phyloP scores from a whole-genome alignment of 2,113 vertebrate genomes.

The Indicator maculatus region DNA sequence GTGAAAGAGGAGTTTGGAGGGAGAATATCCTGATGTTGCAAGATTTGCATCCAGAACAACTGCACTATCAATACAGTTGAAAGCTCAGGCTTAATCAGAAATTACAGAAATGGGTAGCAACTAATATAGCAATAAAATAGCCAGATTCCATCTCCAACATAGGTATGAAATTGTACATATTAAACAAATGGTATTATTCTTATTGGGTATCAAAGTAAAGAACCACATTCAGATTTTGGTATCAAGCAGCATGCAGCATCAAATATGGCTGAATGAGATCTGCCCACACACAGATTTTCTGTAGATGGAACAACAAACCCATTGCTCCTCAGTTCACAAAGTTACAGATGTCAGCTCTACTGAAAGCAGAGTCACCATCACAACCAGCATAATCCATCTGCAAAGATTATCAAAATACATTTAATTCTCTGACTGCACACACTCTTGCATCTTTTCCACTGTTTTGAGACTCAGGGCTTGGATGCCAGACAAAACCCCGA shows the following conservation, averaged over 20 bases:
- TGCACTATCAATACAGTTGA: neutral
- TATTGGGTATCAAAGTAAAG: neutral
- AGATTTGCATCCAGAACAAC: neutral
- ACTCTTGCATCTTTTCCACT: neutral
- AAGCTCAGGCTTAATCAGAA: neutral
- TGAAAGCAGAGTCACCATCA: neutral
- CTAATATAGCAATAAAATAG: neutral
- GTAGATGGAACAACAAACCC: neutral
- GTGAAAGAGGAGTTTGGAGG: neutral
- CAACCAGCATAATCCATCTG: neutral
- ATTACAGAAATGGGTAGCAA: neutral
- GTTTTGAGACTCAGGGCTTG: neutral
- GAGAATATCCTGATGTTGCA: neutral
- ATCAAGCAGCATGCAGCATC: neutral
- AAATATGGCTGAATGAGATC: neutral
- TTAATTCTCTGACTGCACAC: neutral
- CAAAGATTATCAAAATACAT: neutral
- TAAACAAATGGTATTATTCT: neutral
- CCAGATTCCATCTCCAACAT: neutral
- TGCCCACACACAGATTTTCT: neutral
- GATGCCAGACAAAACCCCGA: neutral
- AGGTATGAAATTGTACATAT: neutral
- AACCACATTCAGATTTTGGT: neutral
- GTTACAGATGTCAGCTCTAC: neutral
- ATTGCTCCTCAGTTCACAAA: neutral